These are phyloP conservation scores for Solea solea DNA, from an alignment of 2,113 vertebrate genomes.

Conservation along the genomic window DNA sequence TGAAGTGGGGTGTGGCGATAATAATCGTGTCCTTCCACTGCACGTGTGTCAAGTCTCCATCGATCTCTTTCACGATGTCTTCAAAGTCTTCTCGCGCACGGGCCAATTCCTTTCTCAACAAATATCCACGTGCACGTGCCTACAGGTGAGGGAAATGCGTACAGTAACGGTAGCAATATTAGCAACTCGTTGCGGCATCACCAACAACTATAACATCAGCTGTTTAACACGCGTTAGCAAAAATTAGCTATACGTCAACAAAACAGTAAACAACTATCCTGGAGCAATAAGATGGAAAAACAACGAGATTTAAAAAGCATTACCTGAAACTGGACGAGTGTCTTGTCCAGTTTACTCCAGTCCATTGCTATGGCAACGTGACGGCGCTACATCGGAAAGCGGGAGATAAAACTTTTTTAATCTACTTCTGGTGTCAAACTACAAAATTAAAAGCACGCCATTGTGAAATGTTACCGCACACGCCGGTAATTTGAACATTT, in stretches of 20 bases:
- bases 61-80: conserved; percentile 85
- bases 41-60: conserved; percentile 81
- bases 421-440: conserved; percentile 57
- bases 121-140: conserved; percentile 84
- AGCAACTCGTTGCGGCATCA: not conserved
- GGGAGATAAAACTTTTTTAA: conserved; percentile 46
- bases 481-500: rapidly evolving
- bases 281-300: no score
- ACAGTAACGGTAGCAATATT: not conserved
- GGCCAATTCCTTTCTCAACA: conserved; percentile 80
- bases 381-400: conserved; percentile 24
- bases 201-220: conserved; percentile 11
- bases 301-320: not conserved
- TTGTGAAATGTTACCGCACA: not conserved
- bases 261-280: not conserved
- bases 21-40: conserved; percentile 75
- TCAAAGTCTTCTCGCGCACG: conserved; percentile 83
- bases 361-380: conserved; percentile 73
- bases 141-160: conserved; percentile 38
- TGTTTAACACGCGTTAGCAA: not conserved
- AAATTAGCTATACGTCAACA: not conserved
- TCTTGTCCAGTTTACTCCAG: conserved; percentile 32
- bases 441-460: conserved; percentile 35
- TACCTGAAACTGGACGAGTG: conserved; percentile 73
- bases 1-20: conserved; percentile 82